A percentile compares a stretch with the other conserved stretches of the same genome.
Conservation (phyloP, 2,113 vertebrate genomes). For the Pteropus alecto region DNA sequence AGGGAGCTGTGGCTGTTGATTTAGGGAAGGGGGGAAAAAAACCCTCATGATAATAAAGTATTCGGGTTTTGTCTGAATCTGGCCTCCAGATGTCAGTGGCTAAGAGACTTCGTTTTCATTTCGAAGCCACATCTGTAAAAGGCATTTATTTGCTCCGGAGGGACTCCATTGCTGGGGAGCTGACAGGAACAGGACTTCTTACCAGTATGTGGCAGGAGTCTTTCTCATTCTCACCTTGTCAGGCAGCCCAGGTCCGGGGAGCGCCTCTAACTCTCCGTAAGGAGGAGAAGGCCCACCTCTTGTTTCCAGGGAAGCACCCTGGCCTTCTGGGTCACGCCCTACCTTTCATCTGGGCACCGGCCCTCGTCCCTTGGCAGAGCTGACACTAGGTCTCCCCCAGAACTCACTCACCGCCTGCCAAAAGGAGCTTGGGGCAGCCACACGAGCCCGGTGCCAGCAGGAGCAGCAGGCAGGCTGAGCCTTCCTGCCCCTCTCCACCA, state of each 20-base stretch:
- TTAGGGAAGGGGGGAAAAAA: slow-evolving; percentile 42
- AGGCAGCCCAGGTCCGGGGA: background rate
- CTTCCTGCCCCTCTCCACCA: background rate
- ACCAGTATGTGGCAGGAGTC: background rate
- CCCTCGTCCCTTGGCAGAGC: background rate
- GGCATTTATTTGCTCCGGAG: slow-evolving; percentile 74
- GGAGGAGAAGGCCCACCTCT: background rate
- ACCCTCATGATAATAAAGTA: slow-evolving; percentile 78
- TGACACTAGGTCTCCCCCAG: background rate
- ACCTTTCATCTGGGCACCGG: background rate
- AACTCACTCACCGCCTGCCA: background rate
- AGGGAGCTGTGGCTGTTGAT: slow-evolving; percentile 70
- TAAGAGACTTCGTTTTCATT: slow-evolving; percentile 82
- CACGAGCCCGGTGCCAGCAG: background rate
- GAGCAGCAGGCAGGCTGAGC: background rate
- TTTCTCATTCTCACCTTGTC: slow-evolving; percentile 14
- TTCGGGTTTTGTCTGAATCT: slow-evolving; percentile 83
- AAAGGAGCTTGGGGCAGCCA: background rate
- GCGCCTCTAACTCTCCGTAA: background rate
- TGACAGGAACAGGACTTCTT: slow-evolving; percentile 19
- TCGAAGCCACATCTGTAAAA: slow-evolving; percentile 84
- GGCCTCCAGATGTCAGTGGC: slow-evolving; percentile 90
- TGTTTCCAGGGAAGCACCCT: background rate
- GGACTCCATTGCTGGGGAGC: slow-evolving; percentile 61
- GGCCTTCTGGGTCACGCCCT: background rate